Conservation (phyloP, 2,113 vertebrate species). For the Ailurus styani region DNA sequence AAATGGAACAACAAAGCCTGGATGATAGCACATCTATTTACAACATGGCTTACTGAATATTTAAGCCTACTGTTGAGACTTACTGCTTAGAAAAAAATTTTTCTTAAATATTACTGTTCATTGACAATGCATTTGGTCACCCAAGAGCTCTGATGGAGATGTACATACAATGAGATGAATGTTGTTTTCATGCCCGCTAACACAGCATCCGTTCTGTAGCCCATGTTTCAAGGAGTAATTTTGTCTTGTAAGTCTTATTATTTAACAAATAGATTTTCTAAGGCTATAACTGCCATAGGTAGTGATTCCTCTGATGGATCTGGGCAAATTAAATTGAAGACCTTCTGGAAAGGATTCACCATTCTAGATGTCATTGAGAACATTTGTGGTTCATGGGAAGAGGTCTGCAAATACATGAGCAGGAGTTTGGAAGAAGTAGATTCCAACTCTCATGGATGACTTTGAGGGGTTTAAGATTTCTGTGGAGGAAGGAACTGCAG, state of each 20-base stretch:
- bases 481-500: background rate
- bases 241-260: background rate
- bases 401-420: background rate
- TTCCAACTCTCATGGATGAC: background rate
- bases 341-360: background rate
- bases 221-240: background rate
- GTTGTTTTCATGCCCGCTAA: background rate
- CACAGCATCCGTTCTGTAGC: background rate
- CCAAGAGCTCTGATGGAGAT: background rate
- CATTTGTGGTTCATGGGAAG: background rate
- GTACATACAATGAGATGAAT: background rate
- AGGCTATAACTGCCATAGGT: background rate
- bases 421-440: background rate
- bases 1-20: background rate
- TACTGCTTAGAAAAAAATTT: background rate
- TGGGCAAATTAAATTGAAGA: background rate
- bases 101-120: background rate
- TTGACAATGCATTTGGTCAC: background rate
- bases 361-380: background rate
- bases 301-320: background rate
- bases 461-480: background rate
- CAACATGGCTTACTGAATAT: background rate
- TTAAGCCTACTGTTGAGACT: background rate
- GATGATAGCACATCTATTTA: background rate
- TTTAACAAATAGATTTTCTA: background rate